Base-by-base conservation (phyloP, 2,797 vertebrate genomes). In the Numenius phaeopus region DNA sequence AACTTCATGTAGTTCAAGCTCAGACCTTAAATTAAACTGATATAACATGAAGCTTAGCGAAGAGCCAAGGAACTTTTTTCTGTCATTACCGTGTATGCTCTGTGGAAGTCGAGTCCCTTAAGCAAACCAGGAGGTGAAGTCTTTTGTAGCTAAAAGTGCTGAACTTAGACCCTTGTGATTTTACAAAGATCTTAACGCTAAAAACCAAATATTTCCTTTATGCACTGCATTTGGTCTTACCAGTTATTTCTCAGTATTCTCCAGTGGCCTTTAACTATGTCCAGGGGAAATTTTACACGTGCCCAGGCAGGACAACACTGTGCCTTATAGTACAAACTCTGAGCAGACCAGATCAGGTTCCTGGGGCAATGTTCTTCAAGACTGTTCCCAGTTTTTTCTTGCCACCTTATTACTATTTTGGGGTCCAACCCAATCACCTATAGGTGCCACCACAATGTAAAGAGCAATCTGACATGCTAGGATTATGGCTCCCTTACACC, bases 201-300 rank as follows among this genome's bases (percentile, higher is more conserved):
- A 57, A 82, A 54, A 69, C 10, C 19, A 93, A 72, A 2, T 70
- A 83, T 21, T 81, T 89, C 27, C 40, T 47, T 81, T 82, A 32
- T 30, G 26, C 16, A 29, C 34, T 79, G 22, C 2, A 5, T 73
- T 79, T 83, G 22, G 6, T 69, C 27, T 54, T 80, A 62, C 23
- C 32, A 83, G 27, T 87, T 85, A 44, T 49, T 92, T 84, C 46
- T 76, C 23, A 23, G 12, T 89, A 46, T 79, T 84, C 44, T 92
- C 22, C 42, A 54, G 29, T 30, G 46, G 29, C 10, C 44, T 93
- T 93, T 52, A 52, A 27, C 22, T 69, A 65, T 46, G n/a, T 27
- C 82, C 37, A 54, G 20, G 27, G n/a, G 4, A 52, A 64, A 19
- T 75, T 58, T 69, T 65, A 47, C 13, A 23, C 0, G 0, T 91